These are phyloP conservation scores for Anodontia alba DNA, from an alignment of 2,888 invertebrate genomes.

Conservation along the genomic window DNA sequence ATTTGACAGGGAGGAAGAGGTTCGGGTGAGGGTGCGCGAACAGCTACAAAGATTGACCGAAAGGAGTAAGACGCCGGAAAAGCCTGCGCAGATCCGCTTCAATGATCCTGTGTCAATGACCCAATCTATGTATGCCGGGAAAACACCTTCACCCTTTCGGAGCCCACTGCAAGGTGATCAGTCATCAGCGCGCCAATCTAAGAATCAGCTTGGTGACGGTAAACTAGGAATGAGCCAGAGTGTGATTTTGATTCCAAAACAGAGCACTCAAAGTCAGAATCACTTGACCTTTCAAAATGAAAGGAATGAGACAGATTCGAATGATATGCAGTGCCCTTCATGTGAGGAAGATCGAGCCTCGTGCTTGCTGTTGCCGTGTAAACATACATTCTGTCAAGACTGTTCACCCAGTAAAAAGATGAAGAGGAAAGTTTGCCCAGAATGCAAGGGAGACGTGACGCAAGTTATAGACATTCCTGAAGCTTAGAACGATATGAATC, in stretches of 20 bases:
- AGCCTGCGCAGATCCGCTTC: neutral
- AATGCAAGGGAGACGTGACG: constrained; percentile 17
- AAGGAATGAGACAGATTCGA: neutral
- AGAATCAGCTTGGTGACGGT: neutral
- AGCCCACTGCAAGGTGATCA: no score
- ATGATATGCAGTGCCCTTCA: neutral
- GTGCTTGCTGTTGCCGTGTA: constrained; percentile 34
- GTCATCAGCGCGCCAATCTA: no score
- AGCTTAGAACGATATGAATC: no score
- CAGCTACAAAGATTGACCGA: no score
- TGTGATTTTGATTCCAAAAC: neutral
- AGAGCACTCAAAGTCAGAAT: neutral
- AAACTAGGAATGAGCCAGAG: neutral
- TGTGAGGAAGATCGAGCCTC: constrained; percentile 1
- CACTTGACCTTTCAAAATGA: no score
- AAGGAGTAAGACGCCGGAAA: no score
- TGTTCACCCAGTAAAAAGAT: constrained; percentile 33
- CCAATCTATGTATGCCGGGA: neutral
- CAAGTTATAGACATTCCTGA: constrained; percentile 17
- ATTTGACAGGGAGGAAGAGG: no score
- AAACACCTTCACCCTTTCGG: no score
- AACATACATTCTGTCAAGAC: constrained; percentile 37
- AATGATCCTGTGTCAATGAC: neutral
- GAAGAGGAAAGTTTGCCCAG: constrained; percentile 42
- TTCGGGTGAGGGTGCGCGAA: no score